A percentile compares a stretch with the other conserved stretches of the same genome.
phyloP scores from a whole-genome alignment of 2,113 vertebrate genomes.

The Lipophrys pholis region DNA sequence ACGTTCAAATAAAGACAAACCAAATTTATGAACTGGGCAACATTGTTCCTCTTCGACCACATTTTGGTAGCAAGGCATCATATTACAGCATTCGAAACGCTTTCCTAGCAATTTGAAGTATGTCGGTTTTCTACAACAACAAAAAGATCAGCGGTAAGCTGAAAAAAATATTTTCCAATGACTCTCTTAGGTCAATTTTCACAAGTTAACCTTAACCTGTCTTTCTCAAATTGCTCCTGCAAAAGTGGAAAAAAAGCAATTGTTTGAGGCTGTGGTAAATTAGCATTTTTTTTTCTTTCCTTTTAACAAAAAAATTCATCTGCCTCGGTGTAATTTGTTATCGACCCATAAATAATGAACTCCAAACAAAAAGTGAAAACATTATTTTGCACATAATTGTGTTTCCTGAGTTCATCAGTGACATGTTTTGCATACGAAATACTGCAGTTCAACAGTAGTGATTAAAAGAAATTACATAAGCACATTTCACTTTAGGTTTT shows the following conservation, averaged over 20 bases:
- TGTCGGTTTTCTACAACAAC: not conserved
- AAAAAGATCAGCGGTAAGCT: constrained; percentile 11
- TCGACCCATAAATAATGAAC: constrained; percentile 55
- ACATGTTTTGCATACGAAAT: constrained; percentile 59
- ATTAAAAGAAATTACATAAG: constrained; percentile 45
- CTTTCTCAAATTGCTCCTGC: constrained; percentile 26
- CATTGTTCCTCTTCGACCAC: not conserved
- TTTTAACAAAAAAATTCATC: constrained; percentile 38
- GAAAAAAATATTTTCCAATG: constrained; percentile 15
- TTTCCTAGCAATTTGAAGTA: constrained; percentile 10
- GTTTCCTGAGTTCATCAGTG: constrained; percentile 54
- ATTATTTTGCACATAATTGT: constrained; percentile 67
- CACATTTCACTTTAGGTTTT: constrained; percentile 29
- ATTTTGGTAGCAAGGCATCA: constrained; percentile 8
- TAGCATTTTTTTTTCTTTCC: constrained; percentile 48
- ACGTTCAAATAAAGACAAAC: constrained; percentile 12
- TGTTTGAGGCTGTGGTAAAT: constrained; percentile 52
- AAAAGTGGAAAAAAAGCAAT: constrained; percentile 9
- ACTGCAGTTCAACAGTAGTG: constrained; percentile 47
- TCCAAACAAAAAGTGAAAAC: constrained; percentile 61
- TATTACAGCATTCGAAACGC: constrained; percentile 8
- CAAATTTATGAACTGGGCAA: constrained; percentile 4
- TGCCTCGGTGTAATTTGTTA: constrained; percentile 48
- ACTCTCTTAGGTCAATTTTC: constrained; percentile 30
- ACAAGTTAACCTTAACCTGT: constrained; percentile 39